Conservation (phyloP, 2,888 invertebrate genomes). For the Listrodromus nycthemerus region DNA sequence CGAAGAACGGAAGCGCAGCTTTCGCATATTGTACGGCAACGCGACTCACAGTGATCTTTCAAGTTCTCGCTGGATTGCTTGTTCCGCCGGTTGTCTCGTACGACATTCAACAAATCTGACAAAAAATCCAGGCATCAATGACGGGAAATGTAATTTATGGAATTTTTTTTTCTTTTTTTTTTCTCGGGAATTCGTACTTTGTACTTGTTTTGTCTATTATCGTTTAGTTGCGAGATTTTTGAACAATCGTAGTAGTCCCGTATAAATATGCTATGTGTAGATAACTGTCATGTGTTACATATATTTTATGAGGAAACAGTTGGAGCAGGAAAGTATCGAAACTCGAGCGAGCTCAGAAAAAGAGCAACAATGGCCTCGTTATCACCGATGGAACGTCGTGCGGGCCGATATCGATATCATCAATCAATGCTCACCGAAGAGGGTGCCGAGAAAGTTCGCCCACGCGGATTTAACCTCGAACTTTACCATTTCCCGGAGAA, state of each 20-base stretch:
- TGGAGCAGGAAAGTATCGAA: neutral
- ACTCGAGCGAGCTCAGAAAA: conserved; percentile 37
- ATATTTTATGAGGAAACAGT: neutral
- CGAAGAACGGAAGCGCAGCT: conserved; percentile 55
- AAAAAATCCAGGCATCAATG: too few relatives aligned
- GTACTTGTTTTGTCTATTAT: neutral
- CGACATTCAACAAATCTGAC: too few relatives aligned
- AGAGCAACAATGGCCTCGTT: conserved; percentile 63
- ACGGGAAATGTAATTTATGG: too few relatives aligned
- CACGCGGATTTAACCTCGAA: conserved; percentile 13
- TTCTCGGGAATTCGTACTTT: neutral
- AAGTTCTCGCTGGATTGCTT: neutral
- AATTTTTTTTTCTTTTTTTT: too few relatives aligned
- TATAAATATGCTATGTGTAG: neutral
- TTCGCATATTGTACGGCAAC: conserved; percentile 37
- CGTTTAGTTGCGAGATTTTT: neutral
- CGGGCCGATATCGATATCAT: conserved; percentile 36
- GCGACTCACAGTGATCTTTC: neutral
- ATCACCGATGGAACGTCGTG: conserved; percentile 50
- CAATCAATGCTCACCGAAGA: conserved; percentile 18
- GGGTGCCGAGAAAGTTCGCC: neutral
- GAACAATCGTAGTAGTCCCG: neutral
- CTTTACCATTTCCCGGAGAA: conserved; percentile 13
- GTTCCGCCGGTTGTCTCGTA: too few relatives aligned
- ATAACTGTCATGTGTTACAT: neutral